phyloP scores from a whole-genome alignment of 2,113 vertebrate genomes.

The Atrichornis clamosus region DNA sequence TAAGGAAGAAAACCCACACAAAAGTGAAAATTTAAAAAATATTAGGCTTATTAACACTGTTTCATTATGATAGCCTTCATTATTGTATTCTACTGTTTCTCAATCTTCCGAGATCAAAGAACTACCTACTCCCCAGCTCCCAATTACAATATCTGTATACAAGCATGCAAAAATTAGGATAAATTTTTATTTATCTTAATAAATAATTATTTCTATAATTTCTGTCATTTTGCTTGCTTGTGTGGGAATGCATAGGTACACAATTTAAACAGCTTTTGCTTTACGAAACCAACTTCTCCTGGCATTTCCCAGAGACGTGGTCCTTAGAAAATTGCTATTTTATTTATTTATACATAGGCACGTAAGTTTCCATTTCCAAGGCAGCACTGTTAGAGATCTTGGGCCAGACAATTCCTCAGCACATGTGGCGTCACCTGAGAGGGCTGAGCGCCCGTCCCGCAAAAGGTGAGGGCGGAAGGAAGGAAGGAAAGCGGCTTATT shows the following conservation, averaged over 20 bases:
- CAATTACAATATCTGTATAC: not conserved
- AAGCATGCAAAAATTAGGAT: not conserved
- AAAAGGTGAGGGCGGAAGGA: not conserved
- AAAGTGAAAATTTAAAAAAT: not conserved
- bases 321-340: not conserved
- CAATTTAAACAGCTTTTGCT: not conserved
- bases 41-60: rapidly evolving
- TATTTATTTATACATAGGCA: not conserved
- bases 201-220: rapidly evolving
- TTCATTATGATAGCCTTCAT: not conserved
- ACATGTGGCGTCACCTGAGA: rapidly evolving
- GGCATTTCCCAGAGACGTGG: not conserved
- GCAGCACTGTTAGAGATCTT: rapidly evolving
- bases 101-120: not conserved
- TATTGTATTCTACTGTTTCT: not conserved
- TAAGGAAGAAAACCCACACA: conserved; percentile 16
- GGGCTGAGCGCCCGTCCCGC: not conserved
- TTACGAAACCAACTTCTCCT: not conserved
- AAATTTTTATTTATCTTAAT: not conserved
- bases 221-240: not conserved
- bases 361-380: rapidly evolving
- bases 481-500: rapidly evolving
- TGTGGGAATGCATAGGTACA: rapidly evolving
- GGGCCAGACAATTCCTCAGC: not conserved
- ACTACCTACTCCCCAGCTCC: not conserved